A percentile compares a stretch with the other conserved stretches of the same genome.
These are phyloP conservation scores for Hemiprocne comata DNA, from an alignment of 2,113 vertebrate genomes.

Conservation along the genomic window DNA sequence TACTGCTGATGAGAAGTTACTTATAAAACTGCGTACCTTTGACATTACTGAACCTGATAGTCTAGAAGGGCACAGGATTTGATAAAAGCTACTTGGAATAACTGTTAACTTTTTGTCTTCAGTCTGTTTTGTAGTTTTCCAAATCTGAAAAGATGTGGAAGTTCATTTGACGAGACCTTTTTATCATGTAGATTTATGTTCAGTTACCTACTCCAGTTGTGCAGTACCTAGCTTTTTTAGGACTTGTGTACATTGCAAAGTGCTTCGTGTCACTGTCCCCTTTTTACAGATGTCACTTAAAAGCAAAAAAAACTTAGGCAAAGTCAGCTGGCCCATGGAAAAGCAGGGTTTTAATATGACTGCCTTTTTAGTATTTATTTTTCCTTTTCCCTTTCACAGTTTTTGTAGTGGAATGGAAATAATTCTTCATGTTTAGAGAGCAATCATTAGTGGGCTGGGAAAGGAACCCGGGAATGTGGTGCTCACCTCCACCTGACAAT, in stretches of 20 bases:
- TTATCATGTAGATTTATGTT: neutral
- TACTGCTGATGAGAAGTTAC: neutral
- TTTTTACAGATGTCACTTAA: neutral
- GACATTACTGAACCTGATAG: neutral
- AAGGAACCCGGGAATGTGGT: neutral
- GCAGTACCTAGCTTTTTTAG: neutral
- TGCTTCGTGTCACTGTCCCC: neutral
- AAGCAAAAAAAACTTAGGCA: neutral
- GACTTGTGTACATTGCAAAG: rapidly evolving
- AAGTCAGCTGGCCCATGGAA: neutral
- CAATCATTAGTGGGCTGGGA: neutral
- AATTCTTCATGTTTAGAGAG: neutral
- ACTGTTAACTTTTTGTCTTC: neutral
- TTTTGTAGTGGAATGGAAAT: neutral
- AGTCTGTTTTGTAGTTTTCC: neutral
- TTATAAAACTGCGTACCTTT: neutral
- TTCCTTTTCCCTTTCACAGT: neutral
- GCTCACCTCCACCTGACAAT: neutral
- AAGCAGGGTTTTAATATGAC: neutral
- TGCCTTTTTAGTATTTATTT: neutral
- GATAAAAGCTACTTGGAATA: neutral
- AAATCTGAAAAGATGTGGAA: neutral
- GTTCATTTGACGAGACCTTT: neutral
- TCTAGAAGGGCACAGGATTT: neutral
- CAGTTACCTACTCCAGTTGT: neutral